A percentile compares a stretch with the other conserved stretches of the same genome.
phyloP scores from a whole-genome alignment of 37 sponge, comb jelly and placozoan species.

The Beroe ovata region DNA sequence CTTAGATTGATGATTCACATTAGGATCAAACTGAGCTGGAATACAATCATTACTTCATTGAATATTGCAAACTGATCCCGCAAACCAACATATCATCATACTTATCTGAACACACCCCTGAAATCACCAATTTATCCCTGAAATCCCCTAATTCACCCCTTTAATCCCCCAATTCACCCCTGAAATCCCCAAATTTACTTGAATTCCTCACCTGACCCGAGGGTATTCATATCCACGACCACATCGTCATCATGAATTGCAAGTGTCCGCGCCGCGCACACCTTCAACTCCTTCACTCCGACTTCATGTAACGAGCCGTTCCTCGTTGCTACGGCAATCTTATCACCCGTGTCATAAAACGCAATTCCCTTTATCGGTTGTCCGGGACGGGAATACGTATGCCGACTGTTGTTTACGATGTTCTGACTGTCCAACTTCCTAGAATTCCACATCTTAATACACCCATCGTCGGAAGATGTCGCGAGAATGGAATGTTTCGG shows the following conservation, averaged over 20 bases:
- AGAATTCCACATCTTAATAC: slow-evolving; percentile 86
- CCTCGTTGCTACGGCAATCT: slow-evolving; percentile 25
- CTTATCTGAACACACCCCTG: too few species aligned
- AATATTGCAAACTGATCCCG: too few species aligned
- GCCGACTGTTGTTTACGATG: slow-evolving; percentile 70
- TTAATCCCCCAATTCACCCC: too few species aligned
- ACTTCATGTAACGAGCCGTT: slow-evolving; percentile 42
- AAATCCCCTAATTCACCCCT: too few species aligned
- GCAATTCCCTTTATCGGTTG: slow-evolving; percentile 52
- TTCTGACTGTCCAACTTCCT: slow-evolving; percentile 77
- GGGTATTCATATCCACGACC: slow-evolving; percentile 38
- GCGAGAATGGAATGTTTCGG: slow-evolving; percentile 76
- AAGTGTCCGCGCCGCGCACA: slow-evolving; percentile 28
- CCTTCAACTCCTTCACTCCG: slow-evolving; percentile 66
- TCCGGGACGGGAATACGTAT: slow-evolving; percentile 54
- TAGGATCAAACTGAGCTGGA: too few species aligned
- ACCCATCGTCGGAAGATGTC: slow-evolving; percentile 86
- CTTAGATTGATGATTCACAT: too few species aligned
- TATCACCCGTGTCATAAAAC: slow-evolving; percentile 50
- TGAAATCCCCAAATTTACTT: too few species aligned
- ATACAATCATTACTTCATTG: too few species aligned
- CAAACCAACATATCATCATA: too few species aligned
- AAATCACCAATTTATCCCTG: too few species aligned
- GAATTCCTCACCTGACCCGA: slow-evolving; percentile 23
- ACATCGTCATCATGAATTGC: slow-evolving; percentile 49